These are phyloP conservation scores for Oplegnathus fasciatus DNA, from an alignment of 2,113 vertebrate species.

Conservation along the genomic window DNA sequence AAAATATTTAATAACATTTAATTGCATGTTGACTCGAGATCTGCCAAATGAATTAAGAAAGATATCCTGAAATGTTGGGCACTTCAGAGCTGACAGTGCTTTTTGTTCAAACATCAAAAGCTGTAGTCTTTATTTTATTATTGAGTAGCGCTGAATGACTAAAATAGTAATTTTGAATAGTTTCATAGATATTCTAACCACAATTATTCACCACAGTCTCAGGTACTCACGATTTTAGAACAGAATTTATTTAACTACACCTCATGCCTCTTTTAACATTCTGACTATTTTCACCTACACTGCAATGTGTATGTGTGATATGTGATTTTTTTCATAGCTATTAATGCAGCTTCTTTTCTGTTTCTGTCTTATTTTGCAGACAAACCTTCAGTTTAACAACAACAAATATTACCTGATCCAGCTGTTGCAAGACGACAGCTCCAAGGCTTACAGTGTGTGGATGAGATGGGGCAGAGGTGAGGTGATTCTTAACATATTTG, in stretches of 20 bases:
- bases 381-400: constrained; percentile 94
- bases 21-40: not conserved
- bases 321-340: not conserved
- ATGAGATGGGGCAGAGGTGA: constrained; percentile 92
- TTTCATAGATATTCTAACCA: not conserved
- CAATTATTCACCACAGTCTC: not conserved
- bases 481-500: not conserved
- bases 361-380: constrained; percentile 77
- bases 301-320: not conserved
- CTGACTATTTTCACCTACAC: not conserved
- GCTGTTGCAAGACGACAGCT: constrained; percentile 88
- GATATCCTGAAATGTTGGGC: not conserved
- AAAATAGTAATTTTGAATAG: constrained; percentile 1
- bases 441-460: constrained; percentile 90
- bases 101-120: not conserved
- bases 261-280: not conserved
- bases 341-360: not conserved
- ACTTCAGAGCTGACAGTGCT: not conserved
- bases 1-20: constrained; percentile 20
- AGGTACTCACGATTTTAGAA: not conserved
- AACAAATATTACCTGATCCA: constrained; percentile 95
- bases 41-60: not conserved
- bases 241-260: not conserved
- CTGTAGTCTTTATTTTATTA: not conserved
- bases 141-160: not conserved